phyloP scores from a whole-genome alignment of 2,113 vertebrate genomes.

The Plectropomus leopardus region DNA sequence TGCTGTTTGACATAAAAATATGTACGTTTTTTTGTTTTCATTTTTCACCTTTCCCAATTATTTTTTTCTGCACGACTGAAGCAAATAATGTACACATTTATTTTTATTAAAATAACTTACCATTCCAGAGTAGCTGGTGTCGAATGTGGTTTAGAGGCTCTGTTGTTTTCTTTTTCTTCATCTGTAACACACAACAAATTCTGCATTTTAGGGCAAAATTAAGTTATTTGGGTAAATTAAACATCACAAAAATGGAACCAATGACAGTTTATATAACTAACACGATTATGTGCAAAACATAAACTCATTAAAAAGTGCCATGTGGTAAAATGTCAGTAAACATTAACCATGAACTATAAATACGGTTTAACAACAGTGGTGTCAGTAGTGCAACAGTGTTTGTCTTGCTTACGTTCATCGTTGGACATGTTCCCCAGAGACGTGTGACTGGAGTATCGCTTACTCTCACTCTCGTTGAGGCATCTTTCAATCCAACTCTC shows the following conservation, averaged over 20 bases:
- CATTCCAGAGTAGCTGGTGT: constrained; percentile 98
- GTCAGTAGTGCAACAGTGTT: not conserved
- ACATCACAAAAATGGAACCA: constrained; percentile 8
- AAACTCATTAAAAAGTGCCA: not conserved
- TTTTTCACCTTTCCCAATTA: not conserved
- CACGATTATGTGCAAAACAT: not conserved
- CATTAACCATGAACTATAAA: not conserved
- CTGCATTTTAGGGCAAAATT: constrained; percentile 7
- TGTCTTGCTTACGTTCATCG: constrained; percentile 95
- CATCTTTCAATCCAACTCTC: constrained; percentile 99
- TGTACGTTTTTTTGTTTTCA: not conserved
- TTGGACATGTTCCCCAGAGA: constrained; percentile 98
- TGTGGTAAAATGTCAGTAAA: not conserved
- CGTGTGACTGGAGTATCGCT: constrained; percentile 96
- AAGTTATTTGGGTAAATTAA: constrained; percentile 9
- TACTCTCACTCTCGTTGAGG: constrained; percentile 98
- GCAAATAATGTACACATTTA: not conserved
- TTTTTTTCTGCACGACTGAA: not conserved
- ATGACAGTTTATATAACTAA: not conserved
- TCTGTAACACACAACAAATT: constrained; percentile 83
- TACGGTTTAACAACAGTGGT: not conserved
- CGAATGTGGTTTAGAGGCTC: constrained; percentile 98
- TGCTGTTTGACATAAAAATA: not conserved
- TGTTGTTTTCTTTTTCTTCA: constrained; percentile 99
- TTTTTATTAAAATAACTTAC: constrained; percentile 85